These are phyloP conservation scores for Maniola hyperantus DNA, from an alignment of 2,888 invertebrate species.

Conservation along the genomic window DNA sequence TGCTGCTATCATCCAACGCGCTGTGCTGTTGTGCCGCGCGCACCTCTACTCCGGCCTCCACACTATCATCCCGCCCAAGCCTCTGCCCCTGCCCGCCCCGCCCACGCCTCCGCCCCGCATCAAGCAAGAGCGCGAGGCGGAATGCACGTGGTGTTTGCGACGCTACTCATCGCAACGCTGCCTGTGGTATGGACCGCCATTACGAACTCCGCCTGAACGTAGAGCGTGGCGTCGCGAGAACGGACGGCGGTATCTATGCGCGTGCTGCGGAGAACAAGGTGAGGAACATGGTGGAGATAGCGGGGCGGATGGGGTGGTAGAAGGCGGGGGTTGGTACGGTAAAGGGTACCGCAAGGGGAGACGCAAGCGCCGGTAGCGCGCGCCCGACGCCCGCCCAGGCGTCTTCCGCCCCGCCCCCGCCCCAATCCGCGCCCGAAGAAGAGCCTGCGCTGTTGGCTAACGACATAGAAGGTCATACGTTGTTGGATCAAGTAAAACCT, in stretches of 20 bases:
- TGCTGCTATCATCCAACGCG: slow-evolving; percentile 73
- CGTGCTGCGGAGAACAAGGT: slow-evolving; percentile 81
- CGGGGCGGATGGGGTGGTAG: slow-evolving; percentile 56
- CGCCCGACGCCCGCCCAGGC: slow-evolving; percentile 1
- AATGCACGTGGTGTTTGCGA: slow-evolving; percentile 64
- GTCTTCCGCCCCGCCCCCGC: slow-evolving; percentile 1
- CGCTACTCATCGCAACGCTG: slow-evolving; percentile 60
- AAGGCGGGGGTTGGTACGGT: slow-evolving; percentile 90
- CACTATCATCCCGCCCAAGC: slow-evolving; percentile 77
- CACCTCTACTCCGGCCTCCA: slow-evolving; percentile 83
- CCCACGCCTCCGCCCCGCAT: slow-evolving; percentile 34
- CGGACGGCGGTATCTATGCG: slow-evolving; percentile 85
- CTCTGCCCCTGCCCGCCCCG: slow-evolving; percentile 27
- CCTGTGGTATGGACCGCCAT: slow-evolving; percentile 81
- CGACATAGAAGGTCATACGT: neutral
- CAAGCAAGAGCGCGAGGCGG: slow-evolving; percentile 70
- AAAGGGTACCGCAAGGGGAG: slow-evolving; percentile 91
- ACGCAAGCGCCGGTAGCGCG: slow-evolving; percentile 74
- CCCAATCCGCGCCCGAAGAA: neutral
- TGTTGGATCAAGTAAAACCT: no score
- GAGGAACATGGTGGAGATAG: slow-evolving; percentile 34
- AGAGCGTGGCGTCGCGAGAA: slow-evolving; percentile 62
- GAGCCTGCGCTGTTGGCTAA: neutral
- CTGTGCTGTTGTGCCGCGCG: slow-evolving; percentile 72
- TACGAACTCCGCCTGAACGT: slow-evolving; percentile 49